A percentile compares a stretch with the other conserved stretches of the same genome.
Conservation (phyloP, 2,113 vertebrate genomes). For the Aldabrachelys gigantea region DNA sequence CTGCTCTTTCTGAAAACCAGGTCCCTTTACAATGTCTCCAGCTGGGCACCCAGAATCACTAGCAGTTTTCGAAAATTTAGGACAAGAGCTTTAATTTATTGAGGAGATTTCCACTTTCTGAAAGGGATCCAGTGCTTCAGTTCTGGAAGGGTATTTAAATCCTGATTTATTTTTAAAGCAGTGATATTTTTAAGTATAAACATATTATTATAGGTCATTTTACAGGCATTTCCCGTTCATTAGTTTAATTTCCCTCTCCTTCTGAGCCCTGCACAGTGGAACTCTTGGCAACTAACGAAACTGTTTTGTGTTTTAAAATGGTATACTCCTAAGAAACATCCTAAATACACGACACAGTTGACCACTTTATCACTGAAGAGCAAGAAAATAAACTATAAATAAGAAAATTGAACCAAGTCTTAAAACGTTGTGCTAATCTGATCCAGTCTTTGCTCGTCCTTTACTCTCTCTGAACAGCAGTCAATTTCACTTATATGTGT, state of each 20-base stretch:
- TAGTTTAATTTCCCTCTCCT: conserved; percentile 41
- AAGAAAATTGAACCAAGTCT: background rate
- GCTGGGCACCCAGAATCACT: conserved; percentile 30
- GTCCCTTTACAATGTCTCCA: background rate
- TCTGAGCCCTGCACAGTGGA: conserved; percentile 46
- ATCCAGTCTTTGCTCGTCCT: background rate
- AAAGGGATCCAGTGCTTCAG: background rate
- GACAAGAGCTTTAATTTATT: conserved; percentile 52
- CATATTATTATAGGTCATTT: conserved; percentile 45
- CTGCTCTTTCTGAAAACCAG: background rate
- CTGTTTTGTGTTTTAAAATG: conserved; percentile 16
- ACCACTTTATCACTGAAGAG: background rate
- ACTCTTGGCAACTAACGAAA: conserved; percentile 46
- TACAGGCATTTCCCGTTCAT: conserved; percentile 34
- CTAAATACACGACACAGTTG: accelerated
- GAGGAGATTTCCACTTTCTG: background rate
- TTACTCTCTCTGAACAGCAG: background rate
- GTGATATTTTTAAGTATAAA: conserved; percentile 55
- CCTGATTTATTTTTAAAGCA: conserved; percentile 2
- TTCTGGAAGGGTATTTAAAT: conserved; percentile 9
- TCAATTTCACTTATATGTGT: background rate
- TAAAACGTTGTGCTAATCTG: conserved; percentile 13
- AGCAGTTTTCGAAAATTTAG: conserved; percentile 49
- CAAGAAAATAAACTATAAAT: conserved; percentile 5
- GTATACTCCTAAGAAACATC: conserved; percentile 41